phyloP scores from a whole-genome alignment of 2,797 vertebrate species.

The Lates japonicus region DNA sequence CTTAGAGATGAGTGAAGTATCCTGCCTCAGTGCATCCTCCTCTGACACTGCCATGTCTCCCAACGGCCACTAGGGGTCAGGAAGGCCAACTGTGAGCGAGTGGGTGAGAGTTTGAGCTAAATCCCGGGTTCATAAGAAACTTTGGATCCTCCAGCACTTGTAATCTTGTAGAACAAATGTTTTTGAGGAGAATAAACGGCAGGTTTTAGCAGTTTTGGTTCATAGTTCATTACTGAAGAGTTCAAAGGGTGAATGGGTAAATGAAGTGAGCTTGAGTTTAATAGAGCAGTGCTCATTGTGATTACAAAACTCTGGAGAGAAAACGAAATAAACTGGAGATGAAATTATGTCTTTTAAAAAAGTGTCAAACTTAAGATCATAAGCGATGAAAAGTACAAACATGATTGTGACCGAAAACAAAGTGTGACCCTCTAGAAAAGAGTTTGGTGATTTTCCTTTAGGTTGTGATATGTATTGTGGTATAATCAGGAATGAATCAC shows the following conservation, averaged over 20 bases:
- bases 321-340: not conserved
- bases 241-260: no score
- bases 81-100: conserved; percentile 3
- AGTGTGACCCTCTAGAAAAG: no score
- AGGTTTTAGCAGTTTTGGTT: not conserved
- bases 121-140: not conserved
- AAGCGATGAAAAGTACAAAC: not conserved
- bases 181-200: not conserved
- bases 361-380: not conserved
- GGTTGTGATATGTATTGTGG: not conserved
- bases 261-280: not conserved
- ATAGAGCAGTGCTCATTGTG: no score
- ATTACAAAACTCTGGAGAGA: no score
- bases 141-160: not conserved
- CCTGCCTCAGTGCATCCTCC: not conserved
- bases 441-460: not conserved
- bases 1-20: not conserved
- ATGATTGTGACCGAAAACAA: no score
- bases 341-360: not conserved
- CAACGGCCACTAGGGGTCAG: conserved; percentile 40
- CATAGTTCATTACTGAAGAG: not conserved
- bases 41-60: not conserved
- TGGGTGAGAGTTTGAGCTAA: not conserved
- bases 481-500: no score
- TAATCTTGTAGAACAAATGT: not conserved